Percentiles rank a stretch among this genome's conserved stretches.
phyloP scores from a whole-genome alignment of 2,888 invertebrate genomes.

The Polydrusus cervinus region DNA sequence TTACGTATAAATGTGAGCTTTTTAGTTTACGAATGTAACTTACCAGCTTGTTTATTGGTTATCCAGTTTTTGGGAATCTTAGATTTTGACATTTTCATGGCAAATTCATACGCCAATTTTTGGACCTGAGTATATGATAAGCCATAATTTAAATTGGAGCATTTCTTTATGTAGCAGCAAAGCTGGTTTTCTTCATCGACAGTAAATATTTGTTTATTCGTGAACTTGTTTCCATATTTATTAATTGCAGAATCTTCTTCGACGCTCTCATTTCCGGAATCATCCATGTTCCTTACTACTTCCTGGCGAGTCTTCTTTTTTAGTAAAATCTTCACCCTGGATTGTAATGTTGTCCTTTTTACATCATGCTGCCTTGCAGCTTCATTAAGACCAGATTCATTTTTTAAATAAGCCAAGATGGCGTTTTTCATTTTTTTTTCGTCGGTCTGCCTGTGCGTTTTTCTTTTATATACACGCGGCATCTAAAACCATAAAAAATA shows the following conservation, averaged over 20 bases:
- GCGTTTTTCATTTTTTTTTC: conserved; percentile 26
- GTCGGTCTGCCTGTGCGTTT: conserved; percentile 14
- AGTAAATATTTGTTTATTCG: conserved; percentile 21
- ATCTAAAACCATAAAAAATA: conserved; percentile 10
- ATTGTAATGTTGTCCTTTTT: conserved; percentile 30
- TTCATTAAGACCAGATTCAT: conserved; percentile 19
- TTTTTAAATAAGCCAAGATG: conserved; percentile 33
- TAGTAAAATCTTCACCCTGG: conserved; percentile 17
- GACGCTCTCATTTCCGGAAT: conserved; percentile 1
- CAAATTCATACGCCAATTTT: conserved; percentile 33
- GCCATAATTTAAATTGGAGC: conserved; percentile 38
- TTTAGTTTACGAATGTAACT: not conserved
- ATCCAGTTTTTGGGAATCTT: conserved; percentile 28
- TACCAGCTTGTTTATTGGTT: conserved; percentile 34
- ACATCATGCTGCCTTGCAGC: conserved; percentile 9
- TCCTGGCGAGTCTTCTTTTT: not conserved
- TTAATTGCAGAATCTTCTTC: not conserved
- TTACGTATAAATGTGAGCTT: not conserved
- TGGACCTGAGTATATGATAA: conserved; percentile 25
- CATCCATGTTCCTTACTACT: conserved; percentile 2
- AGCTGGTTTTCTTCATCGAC: conserved; percentile 18
- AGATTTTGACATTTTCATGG: not conserved
- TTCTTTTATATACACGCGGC: conserved; percentile 22
- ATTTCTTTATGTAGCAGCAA: conserved; percentile 10
- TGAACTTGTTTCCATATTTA: conserved; percentile 26